Base-by-base conservation (phyloP, 2,888 invertebrate species). In the Invenusta paracnida region DNA sequence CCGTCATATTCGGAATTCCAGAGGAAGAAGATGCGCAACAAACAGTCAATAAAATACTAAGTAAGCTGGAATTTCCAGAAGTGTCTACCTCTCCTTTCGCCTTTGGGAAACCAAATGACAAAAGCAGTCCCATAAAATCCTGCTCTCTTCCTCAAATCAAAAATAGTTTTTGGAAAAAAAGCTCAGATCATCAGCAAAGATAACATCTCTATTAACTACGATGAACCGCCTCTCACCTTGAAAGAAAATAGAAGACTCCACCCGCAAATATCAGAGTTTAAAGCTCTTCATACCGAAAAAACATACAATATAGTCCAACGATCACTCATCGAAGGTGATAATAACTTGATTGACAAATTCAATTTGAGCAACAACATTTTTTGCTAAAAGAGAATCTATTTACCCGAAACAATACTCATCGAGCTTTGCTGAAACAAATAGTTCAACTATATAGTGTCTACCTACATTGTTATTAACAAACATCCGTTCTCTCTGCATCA, bases 331-430 rank as follows among this genome's bases (percentile, higher is more conserved):
- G 73, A 73, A 73, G 73, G 27, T n/a, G 73, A 73, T 73, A 73
- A 73, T 73, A 73, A 73, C 73, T 2, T 73, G 73, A 73, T 73
- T 73, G 73, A 73, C 73, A 73, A 73, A 73, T 73, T 73, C 73
- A 73, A 73, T 23, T 73, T 73, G 73, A 73, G 73, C 73, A 73
- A 73, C 73, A 5, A 73, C 5, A 5, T 73, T 73, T 73, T 73
- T 73, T 73, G 73, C 73, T 73, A 73, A 73, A 73, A 73, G 25
- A 23, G 73, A 73, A 73, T 73, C 73, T 73, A 73, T 73, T 2
- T 73, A 25, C 73, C 73, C 5, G 73, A 73, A n/a, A 73, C 23
- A 73, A 73, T 73, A 23, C 27, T 73, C 73, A n/a, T 73, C 11
- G 73, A n/a, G 73, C 73, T 73, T 73, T 73, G 23, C 73, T 25